Evolutionary conservation across 2,888 invertebrate species (phyloP).

Genomic region (Minunthozetes semirufus): DNA sequence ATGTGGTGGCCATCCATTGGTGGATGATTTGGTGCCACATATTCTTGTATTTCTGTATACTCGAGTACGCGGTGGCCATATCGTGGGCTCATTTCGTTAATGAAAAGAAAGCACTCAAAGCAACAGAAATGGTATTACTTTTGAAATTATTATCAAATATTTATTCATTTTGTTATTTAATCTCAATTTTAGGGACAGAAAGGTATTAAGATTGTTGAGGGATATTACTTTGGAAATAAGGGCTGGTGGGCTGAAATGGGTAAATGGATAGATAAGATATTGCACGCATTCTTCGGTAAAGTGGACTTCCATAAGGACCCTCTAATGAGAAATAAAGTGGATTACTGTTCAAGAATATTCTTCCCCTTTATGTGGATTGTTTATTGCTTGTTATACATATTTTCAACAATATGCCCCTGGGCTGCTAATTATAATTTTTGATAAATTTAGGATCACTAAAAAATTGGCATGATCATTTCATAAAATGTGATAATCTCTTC

Average conservation of each 20-base stretch:
- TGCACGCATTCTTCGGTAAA: conserved; percentile 27
- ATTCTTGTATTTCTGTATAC: conserved; percentile 31
- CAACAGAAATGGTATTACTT: background rate
- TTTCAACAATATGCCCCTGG: conserved; percentile 20
- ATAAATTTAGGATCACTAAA: background rate
- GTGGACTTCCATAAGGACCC: conserved; percentile 34
- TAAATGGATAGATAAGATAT: background rate
- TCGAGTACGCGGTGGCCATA: conserved; percentile 35
- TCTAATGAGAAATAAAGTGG: conserved; percentile 35
- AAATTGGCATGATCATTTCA: background rate
- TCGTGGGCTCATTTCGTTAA: conserved; percentile 35
- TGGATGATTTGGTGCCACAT: conserved; percentile 37
- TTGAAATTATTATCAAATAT: too few relatives aligned
- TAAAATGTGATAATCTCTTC: background rate
- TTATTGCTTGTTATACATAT: conserved; percentile 33
- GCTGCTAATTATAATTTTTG: conserved; percentile 3
- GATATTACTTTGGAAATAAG: conserved; percentile 34
- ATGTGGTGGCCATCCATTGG: conserved; percentile 37
- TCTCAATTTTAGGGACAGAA: background rate
- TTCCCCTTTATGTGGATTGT: conserved; percentile 35
- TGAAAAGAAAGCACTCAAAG: conserved; percentile 35
- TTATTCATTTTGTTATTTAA: background rate
- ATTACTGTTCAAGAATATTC: conserved; percentile 30
- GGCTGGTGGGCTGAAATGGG: background rate
- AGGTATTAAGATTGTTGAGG: background rate